These are phyloP conservation scores for Drosophila phalerata DNA, from an alignment of 2,888 invertebrate genomes.

Conservation along the genomic window DNA sequence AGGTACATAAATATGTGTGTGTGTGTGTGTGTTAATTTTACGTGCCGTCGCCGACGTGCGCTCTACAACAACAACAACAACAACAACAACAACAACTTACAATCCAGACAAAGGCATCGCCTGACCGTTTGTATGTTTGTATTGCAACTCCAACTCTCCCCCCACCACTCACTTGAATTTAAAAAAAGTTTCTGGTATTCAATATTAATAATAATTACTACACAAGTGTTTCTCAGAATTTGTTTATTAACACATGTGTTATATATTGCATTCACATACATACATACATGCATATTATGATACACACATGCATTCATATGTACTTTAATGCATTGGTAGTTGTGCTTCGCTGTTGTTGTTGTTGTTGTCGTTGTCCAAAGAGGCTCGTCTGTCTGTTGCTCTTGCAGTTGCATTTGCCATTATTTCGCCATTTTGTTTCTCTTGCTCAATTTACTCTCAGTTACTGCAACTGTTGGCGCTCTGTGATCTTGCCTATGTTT, in stretches of 20 bases:
- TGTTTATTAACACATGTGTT: slow-evolving; percentile 21
- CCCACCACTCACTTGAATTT: slow-evolving; percentile 23
- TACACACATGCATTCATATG: background rate
- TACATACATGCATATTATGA: background rate
- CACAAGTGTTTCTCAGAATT: slow-evolving; percentile 18
- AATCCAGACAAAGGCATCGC: slow-evolving; percentile 27
- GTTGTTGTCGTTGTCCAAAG: slow-evolving; percentile 16
- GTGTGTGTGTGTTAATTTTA: slow-evolving; percentile 27
- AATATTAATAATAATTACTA: slow-evolving; percentile 18
- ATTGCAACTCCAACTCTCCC: slow-evolving; percentile 30
- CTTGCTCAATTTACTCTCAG: background rate
- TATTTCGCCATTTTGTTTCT: slow-evolving; percentile 24
- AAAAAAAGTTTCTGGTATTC: slow-evolving; percentile 44
- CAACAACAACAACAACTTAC: background rate
- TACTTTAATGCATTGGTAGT: background rate
- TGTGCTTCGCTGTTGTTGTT: slow-evolving; percentile 5
- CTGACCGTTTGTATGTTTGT: slow-evolving; percentile 27
- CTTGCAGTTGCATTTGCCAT: slow-evolving; percentile 21
- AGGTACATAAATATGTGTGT: too few species aligned
- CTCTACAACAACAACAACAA: slow-evolving; percentile 15
- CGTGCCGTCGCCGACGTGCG: slow-evolving; percentile 51
- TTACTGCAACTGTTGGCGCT: background rate
- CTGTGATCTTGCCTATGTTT: slow-evolving; percentile 14
- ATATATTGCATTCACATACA: slow-evolving; percentile 9
- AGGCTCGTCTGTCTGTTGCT: slow-evolving; percentile 36